Base-by-base conservation (phyloP, 2,888 invertebrate species). In the Steinernema hermaphroditum region DNA sequence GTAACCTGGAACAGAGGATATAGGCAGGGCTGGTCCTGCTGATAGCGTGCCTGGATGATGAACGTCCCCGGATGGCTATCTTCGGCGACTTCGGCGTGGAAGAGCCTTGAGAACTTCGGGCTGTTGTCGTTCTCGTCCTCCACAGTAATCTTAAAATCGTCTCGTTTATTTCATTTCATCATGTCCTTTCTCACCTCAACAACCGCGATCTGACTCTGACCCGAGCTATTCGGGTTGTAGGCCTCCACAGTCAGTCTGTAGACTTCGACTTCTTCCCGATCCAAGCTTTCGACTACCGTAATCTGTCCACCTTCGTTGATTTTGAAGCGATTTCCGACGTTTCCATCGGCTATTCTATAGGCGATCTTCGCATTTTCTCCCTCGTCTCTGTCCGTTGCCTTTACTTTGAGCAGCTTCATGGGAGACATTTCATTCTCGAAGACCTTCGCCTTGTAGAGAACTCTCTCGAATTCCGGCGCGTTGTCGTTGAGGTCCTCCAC, bases 91-190 rank as follows among this genome's bases (percentile, higher is more conserved):
- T 76, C 74, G 6, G 75, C 78, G 69, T 78, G 77, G 70, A 81
- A 80, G 2, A 82, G 76, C 68, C 80, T 72, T 6, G 80, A 77
- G 87, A 96, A 96, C 70, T 92, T 90, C 0, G 96, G 96, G 84
- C 94, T 92, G 88, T 96, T 95, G 88, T 96, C 96, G 88, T 97
- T 96, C 71, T 93, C 92, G 88, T 97, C 97, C 71, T 92, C 89
- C 1, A 96, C 76, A 12, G 57, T 57, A 1, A 81, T 69, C 70
- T 76, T 24, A 54, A 75, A 0, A 8, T 8, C 22, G 2, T 8
- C 19, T 72, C 12, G 27, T 14, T 8, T 69, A 34, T 14, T 69
- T 29, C 22, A n/a, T 69, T n/a, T 12, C 16, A 44, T 16, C 14
- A 43, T 24, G 34, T 12, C 24, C 22, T 43, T 91, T 83, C 92